A percentile compares a stretch with the other conserved stretches of the same genome.
Conservation (phyloP, 2,797 vertebrate species). For the Phoxinus dragarum region DNA sequence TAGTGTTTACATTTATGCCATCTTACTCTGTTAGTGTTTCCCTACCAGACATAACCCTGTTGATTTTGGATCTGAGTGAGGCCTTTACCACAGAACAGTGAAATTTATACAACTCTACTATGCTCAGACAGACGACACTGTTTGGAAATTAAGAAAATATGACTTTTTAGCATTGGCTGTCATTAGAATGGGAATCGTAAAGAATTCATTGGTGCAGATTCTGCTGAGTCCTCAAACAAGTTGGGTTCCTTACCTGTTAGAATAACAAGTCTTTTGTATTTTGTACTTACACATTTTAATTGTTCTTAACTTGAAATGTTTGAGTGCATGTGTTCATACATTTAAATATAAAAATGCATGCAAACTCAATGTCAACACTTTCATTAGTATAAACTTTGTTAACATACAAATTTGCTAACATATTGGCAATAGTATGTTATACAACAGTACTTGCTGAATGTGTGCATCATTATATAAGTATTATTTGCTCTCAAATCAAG, state of each 20-base stretch:
- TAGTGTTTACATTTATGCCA: slow-evolving; percentile 24
- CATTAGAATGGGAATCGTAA: slow-evolving; percentile 8
- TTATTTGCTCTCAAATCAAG: too few species aligned
- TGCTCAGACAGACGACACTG: background rate
- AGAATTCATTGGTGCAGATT: background rate
- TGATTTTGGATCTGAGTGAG: slow-evolving; percentile 40
- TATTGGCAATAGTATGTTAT: too few species aligned
- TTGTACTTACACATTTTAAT: too few species aligned
- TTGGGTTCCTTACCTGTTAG: background rate
- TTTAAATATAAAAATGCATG: too few species aligned
- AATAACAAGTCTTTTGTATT: background rate
- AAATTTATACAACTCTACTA: slow-evolving; percentile 4
- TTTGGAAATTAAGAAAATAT: slow-evolving; percentile 29
- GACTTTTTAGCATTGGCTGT: slow-evolving; percentile 15
- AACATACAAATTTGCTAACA: too few species aligned
- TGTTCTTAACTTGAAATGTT: too few species aligned
- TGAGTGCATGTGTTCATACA: too few species aligned
- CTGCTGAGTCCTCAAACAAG: slow-evolving; percentile 4
- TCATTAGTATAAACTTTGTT: too few species aligned
- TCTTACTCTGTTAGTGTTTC: slow-evolving; percentile 13
- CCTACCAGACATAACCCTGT: slow-evolving; percentile 34
- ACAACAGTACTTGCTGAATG: too few species aligned
- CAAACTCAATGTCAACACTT: too few species aligned
- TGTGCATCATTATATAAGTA: too few species aligned
- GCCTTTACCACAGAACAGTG: slow-evolving; percentile 21